These are phyloP conservation scores for Falco novaeseelandiae DNA, from an alignment of 2,797 vertebrate species.

Conservation along the genomic window DNA sequence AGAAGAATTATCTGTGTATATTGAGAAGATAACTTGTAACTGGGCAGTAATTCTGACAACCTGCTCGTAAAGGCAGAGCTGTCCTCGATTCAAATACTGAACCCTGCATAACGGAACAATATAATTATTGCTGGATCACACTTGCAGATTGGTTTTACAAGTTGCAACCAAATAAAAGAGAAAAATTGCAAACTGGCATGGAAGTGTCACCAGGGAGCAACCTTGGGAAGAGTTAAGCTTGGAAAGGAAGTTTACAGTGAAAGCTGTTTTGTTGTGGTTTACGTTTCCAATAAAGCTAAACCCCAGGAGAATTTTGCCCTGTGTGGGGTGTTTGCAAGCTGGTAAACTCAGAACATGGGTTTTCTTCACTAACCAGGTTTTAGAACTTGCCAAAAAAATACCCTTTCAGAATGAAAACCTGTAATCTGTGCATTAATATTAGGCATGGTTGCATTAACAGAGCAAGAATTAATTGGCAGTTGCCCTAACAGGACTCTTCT, in stretches of 20 bases:
- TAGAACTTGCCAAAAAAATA: background rate
- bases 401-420: background rate
- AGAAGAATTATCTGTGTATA: background rate
- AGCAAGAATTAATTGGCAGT: background rate
- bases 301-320: background rate
- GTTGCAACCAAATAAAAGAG: background rate
- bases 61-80: background rate
- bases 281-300: background rate
- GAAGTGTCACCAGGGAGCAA: background rate
- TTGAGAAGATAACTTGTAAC: background rate
- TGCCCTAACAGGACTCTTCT: background rate
- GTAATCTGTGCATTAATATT: background rate
- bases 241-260: background rate
- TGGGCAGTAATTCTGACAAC: background rate
- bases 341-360: background rate
- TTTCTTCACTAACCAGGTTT: background rate
- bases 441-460: background rate
- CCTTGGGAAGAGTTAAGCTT: background rate
- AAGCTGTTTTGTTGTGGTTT: slow-evolving; percentile 10
- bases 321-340: background rate
- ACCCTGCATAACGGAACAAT: background rate
- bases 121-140: background rate
- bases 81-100: background rate
- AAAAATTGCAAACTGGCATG: background rate
- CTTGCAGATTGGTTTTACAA: background rate